Base-by-base conservation (phyloP, 1,140 invertebrate species). In the Phenacoccus solenopsis region DNA sequence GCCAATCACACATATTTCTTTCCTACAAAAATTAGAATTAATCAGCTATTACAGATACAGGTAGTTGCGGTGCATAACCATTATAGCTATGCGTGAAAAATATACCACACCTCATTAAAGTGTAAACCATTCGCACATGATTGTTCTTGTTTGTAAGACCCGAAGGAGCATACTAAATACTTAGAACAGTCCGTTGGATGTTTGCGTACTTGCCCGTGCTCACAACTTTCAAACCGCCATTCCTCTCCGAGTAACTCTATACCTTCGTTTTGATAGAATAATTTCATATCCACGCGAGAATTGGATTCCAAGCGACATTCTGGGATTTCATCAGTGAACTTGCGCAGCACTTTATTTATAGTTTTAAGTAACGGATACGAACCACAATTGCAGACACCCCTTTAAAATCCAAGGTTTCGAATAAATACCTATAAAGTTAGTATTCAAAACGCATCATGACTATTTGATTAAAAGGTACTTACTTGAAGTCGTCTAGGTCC, bases 121-220 rank as follows among this genome's bases (percentile, higher is more conserved):
- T 87, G 82, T 0, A 93, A 79, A 1, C 86, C 86, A 22, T 78
- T 76, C 0, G 89, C 87, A 76, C 91, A 94, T 32, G 76, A 77
- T 56, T 88, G 83, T 69, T 87, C 83, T 0, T 84, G 79, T 1
- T 88, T 80, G 28, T 82, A 76, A 27, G 25, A 4, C 16, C 87
- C 89, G 74, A 88, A 86, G 35, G 91, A 84, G 75, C 91, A 94
- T 0, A 89, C 78, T 69, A 88, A 90, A 75, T 92, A 94, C 74
- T 90, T 90, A 32, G 82, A 84, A 76, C 91, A 93, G 73, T 93
- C 87, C 0, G 74, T 76, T 75, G 91, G 85, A 0, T 84, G 76
- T 68, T 81, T 78, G 38, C 30, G 69, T n/a, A 71, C 30, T 75
- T 88, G 21, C 0, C 67, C 56, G 28, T 69, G 67, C 12, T 12